Base-by-base conservation (phyloP, 2,888 invertebrate genomes). In the Papilio demoleus region DNA sequence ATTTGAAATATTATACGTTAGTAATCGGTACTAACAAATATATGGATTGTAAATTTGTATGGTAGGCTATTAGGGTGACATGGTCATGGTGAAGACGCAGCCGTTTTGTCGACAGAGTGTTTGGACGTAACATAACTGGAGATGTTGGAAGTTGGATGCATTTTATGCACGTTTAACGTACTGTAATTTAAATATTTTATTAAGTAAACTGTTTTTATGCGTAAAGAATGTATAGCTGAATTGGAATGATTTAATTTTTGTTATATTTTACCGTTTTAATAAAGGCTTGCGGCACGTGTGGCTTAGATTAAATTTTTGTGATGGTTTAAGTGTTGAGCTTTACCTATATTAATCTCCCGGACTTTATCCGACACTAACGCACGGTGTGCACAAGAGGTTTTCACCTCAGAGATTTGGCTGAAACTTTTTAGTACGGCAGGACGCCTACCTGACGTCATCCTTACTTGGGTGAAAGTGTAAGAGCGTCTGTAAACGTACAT, bases 11-110 rank as follows among this genome's bases (percentile, higher is more conserved):
- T n/a, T 24, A 2, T 36, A 5, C 22, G n/a, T n/a, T 12, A 0
- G 31, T 53, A 53, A 53, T 27, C 31, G 27, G 53, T 53, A 47
- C 59, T 9, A 42, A 66, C 58, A 59, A 47, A 60, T 59, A 59
- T 38, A 66, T 60, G 66, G 66, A 60, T 66, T 60, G 60, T 66
- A 66, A 66, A 66, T 60, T 66, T 66, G 60, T 66, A 60, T 47
- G 45, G 47, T 66, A 38, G 66, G 45, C 38, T 38, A 60, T 66
- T 66, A 66, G 34, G 34, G 45, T n/a, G 65, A 66, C 66, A 50
- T 24, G 47, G 36, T 60, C 47, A 60, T 17, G 50, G 24, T 60
- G 50, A 31, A 36, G 47, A 66, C 27, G 58, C 42, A 22, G 65
- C 58, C 65, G 58, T 42, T 42, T 65, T 65, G 63, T 63, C 50